Evolutionary conservation across 2,888 invertebrate genomes (phyloP), one percentile per base, ranked within the genome.

Genomic region (Erynnis tages): DNA sequence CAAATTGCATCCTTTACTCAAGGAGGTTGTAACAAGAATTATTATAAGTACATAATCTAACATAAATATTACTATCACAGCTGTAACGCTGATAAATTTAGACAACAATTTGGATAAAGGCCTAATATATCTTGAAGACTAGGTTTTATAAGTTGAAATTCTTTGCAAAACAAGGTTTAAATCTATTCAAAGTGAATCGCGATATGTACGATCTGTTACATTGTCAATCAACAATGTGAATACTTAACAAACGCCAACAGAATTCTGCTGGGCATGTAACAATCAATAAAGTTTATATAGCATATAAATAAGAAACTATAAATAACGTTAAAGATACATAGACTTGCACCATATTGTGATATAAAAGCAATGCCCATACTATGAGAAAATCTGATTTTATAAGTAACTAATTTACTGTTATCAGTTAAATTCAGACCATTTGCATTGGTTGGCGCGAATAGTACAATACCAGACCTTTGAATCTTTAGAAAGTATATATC

Each of bases 101-200:
- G 63, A 69, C 61, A 60, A 66, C 67, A 72, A 72, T 71, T 76
- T 73, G 68, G 76, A 76, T 71, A 71, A 67, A 67, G 66, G 59
- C 69, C 72, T 73, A 73, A 73, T 71, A 66, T 65, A 66, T n/a
- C 16, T 70, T 44, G 75, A 63, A 67, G 81, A 81, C 82, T 81
- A 80, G 79, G 71, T 79, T 71, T 4, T 30, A 38, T 19, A 19
- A 6, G 72, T 69, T 43, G 17, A 30, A 48, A 30, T 40, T n/a
- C 30, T 38, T 46, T 40, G 43, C 30, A 13, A 38, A 16, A 47
- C 25, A 32, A 21, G 13, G 14, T 6, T n/a, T 19, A 35, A 14
- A 16, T 30, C 21, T 14, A 30, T 40, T 10, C 37, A 23, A 21
- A 30, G 35, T 37, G 34, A 27, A 40, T 19, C 11, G 30, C 21